These are phyloP conservation scores for Bombus picipes DNA, from an alignment of 1,140 invertebrate genomes.

Conservation along the genomic window DNA sequence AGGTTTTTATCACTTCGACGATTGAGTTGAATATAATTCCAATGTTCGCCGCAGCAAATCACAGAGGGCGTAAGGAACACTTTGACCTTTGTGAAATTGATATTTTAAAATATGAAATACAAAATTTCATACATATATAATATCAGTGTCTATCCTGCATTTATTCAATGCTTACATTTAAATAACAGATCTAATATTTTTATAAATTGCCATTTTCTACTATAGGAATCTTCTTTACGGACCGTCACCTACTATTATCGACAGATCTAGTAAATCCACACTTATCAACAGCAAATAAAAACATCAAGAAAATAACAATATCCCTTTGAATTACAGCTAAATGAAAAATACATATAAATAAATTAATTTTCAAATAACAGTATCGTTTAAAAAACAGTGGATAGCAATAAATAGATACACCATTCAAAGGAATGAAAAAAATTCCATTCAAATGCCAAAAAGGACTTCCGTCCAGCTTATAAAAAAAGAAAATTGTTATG, in stretches of 20 bases:
- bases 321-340: background rate
- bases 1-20: no score
- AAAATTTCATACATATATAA: no score
- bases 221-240: constrained; percentile 30
- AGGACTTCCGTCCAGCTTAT: no score
- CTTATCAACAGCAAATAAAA: background rate
- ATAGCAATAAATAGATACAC: background rate
- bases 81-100: no score
- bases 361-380: background rate
- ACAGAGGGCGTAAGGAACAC: no score
- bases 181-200: background rate
- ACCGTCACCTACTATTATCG: constrained; percentile 21
- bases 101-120: no score
- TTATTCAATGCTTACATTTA: no score
- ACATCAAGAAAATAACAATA: background rate
- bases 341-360: background rate
- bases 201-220: background rate
- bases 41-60: no score
- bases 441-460: background rate
- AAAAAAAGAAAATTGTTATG: background rate
- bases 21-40: no score
- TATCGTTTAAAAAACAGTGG: background rate
- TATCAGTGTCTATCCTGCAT: no score
- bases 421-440: background rate
- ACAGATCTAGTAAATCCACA: background rate